Base-by-base conservation (phyloP, 92 coral and sea anemone species). In the Parazoanthus atlanticus region DNA sequence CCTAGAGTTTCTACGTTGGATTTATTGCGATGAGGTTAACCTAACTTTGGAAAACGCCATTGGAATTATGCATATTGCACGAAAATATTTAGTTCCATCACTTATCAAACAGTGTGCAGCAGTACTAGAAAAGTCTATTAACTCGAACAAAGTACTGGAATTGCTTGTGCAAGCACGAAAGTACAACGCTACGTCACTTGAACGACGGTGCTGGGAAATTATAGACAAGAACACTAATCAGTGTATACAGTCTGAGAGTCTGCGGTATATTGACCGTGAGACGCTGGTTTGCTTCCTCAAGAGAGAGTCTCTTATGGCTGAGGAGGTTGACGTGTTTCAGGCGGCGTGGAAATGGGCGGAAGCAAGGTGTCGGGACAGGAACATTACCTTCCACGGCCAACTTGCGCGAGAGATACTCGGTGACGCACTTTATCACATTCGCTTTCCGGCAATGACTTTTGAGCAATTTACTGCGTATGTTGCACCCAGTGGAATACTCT, bases 371-470 rank as follows among this genome's bases (percentile, higher is more conserved):
- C 85, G 88, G 33, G 82, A 58, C 81, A 91, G 79, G 76, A 89
- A 88, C 67, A 26, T 88, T 54, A 81, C 73, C 58, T 78, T 84
- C 23, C 88, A 85, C 32, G 91, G 90, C 5, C 91, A 79, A 25
- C 76, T 79, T 23, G 89, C 90, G 80, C 93, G 96, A 69, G 77
- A 79, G 38, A 86, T 88, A 65, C 88, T 94, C 9, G 90, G 92
- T 10, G 91, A 90, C 31, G 93, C 90, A 4, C 70, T 94, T 19
- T 78, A 88, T n/a, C 85, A 84, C 54, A 75, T 94, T 16, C 93
- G 96, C 8, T 94, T 94, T 88, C 96, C 91, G 46, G 54, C 90
- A 40, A 93, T 93, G 91, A 86, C 94, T 29, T 88, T 80, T 28
- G 88, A 86, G 33, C 85, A 91, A 69, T 93, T 93, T 79, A 81